Evolutionary conservation across 2,888 invertebrate genomes (phyloP).

Genomic region (Piscicola geometra): DNA sequence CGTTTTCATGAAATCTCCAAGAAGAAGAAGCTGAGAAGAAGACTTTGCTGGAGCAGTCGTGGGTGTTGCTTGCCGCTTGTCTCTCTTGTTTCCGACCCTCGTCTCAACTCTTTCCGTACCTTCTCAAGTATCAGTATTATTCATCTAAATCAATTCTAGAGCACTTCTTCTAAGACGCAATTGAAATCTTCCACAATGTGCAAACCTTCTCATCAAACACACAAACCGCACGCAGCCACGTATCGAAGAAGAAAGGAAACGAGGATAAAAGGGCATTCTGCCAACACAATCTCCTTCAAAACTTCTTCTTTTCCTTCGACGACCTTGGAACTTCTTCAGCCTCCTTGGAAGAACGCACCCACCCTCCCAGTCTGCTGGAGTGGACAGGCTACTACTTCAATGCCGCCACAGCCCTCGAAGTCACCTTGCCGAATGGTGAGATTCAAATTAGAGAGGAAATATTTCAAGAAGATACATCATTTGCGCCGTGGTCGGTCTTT

Average conservation of each 20-base stretch:
- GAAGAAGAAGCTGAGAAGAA: too few species aligned
- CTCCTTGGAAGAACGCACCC: neutral
- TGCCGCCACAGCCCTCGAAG: neutral
- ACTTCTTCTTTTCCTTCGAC: slow-evolving; percentile 1
- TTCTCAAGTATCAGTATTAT: slow-evolving; percentile 7
- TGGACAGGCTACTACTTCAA: neutral
- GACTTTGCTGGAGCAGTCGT: neutral
- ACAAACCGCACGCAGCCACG: too few species aligned
- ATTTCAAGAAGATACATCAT: too few species aligned
- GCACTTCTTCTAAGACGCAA: too few species aligned
- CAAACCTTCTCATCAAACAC: too few species aligned
- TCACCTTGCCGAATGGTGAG: neutral
- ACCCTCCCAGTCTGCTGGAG: neutral
- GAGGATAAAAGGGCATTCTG: neutral
- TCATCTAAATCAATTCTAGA: too few species aligned
- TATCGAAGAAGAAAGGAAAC: neutral
- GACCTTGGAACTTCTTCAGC: neutral
- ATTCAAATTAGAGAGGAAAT: too few species aligned
- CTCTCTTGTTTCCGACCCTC: slow-evolving; percentile 4
- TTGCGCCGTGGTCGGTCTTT: too few species aligned
- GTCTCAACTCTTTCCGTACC: neutral
- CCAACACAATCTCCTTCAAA: neutral
- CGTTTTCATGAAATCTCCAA: too few species aligned
- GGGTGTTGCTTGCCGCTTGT: neutral
- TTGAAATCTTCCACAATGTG: neutral